Conservation (phyloP, 2,888 invertebrate genomes). For the Pilophorus perplexus region DNA sequence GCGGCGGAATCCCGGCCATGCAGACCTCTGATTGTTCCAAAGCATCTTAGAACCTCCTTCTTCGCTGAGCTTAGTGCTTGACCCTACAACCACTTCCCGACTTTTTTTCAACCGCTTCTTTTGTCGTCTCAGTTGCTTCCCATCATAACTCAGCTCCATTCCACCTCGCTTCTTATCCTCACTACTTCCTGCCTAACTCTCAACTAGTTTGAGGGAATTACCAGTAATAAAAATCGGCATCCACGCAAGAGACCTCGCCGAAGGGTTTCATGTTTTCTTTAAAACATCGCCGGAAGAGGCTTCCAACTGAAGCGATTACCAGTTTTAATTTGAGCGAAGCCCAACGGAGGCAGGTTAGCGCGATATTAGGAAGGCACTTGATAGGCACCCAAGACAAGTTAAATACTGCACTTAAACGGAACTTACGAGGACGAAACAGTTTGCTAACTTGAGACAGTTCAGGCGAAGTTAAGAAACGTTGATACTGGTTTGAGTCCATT, state of each 20-base stretch:
- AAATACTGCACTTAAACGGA: too few species aligned
- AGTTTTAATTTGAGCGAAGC: too few species aligned
- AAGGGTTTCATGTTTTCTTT: neutral
- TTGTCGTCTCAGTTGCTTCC: conserved; percentile 9
- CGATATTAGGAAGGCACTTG: too few species aligned
- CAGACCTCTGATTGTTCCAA: conserved; percentile 18
- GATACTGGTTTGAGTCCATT: too few species aligned
- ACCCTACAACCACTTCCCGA: neutral
- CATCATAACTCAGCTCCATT: conserved; percentile 18
- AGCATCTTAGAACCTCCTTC: conserved; percentile 9
- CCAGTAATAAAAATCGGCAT: conserved; percentile 35
- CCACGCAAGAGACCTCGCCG: neutral
- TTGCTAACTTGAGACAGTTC: too few species aligned
- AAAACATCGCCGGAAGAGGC: conserved; percentile 6
- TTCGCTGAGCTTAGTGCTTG: neutral
- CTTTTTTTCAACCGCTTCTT: conserved; percentile 11
- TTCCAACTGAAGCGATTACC: conserved; percentile 20
- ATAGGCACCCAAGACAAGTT: too few species aligned
- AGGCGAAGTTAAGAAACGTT: too few species aligned
- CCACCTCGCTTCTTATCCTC: neutral
- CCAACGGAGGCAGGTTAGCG: too few species aligned
- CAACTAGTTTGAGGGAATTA: conserved; percentile 33
- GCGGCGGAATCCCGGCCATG: conserved; percentile 22
- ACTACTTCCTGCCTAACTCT: conserved; percentile 11
- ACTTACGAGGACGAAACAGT: too few species aligned